These are phyloP conservation scores for Sycophila sp. DNA, from an alignment of 1,140 invertebrate genomes.

Conservation along the genomic window DNA sequence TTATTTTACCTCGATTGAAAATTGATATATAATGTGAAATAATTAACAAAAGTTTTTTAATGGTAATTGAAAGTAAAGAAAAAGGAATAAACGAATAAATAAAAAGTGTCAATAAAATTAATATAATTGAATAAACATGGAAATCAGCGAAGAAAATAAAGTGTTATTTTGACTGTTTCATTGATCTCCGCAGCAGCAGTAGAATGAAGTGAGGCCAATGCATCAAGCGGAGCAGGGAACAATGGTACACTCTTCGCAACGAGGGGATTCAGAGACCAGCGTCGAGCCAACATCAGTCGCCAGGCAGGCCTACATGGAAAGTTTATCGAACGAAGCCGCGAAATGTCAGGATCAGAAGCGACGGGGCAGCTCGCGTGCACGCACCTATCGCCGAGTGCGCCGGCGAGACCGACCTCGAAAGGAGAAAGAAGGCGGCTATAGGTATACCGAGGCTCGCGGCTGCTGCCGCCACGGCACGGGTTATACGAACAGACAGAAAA, in stretches of 20 bases:
- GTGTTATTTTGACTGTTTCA: not conserved
- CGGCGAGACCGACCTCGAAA: not conserved
- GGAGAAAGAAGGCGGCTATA: not conserved
- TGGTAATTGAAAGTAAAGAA: no score
- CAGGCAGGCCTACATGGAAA: not conserved
- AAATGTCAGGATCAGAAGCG: slow-evolving; percentile 2
- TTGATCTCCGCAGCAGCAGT: not conserved
- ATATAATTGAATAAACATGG: no score
- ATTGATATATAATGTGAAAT: no score
- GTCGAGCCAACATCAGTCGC: not conserved
- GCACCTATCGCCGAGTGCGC: not conserved
- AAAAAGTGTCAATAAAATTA: no score
- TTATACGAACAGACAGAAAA: slow-evolving; percentile 64
- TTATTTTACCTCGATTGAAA: no score
- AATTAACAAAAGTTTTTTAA: no score
- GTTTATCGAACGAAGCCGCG: not conserved
- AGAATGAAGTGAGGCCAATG: no score
- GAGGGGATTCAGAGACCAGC: not conserved
- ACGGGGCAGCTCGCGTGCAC: not conserved
- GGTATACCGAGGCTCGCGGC: slow-evolving; percentile 38
- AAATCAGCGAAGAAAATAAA: no score
- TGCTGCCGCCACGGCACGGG: slow-evolving; percentile 53
- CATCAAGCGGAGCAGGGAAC: not conserved
- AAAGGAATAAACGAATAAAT: no score
- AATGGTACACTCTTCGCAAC: not conserved